phyloP scores from a whole-genome alignment of 2,113 vertebrate genomes.

The Thamnaconus septentrionalis region DNA sequence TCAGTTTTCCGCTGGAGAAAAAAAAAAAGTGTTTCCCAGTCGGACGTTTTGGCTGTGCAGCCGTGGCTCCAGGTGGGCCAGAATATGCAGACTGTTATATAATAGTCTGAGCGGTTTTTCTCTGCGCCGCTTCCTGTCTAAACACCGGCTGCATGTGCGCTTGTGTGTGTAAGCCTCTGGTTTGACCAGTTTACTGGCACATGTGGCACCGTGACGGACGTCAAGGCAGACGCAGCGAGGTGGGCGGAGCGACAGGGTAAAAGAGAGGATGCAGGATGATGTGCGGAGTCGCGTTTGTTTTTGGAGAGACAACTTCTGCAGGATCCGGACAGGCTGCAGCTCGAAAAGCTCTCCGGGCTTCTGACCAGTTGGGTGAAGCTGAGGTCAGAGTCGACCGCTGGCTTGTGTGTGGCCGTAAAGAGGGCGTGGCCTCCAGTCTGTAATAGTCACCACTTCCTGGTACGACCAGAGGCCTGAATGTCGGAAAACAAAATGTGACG shows the following conservation, averaged over 20 bases:
- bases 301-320: slow-evolving; percentile 32
- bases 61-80: slow-evolving; percentile 21
- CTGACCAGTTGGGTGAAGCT: slow-evolving; percentile 14
- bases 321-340: no score
- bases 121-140: slow-evolving; percentile 52
- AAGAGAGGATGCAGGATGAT: slow-evolving; percentile 37
- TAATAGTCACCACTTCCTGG: no score
- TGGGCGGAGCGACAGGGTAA: slow-evolving; percentile 39
- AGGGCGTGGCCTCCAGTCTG: slow-evolving; percentile 28
- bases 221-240: slow-evolving; percentile 29
- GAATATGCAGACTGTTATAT: slow-evolving; percentile 55
- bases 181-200: slow-evolving; percentile 53
- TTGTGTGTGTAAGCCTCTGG: slow-evolving; percentile 32
- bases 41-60: no score
- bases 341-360: no score
- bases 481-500: slow-evolving; percentile 37
- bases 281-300: slow-evolving; percentile 30
- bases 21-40: no score
- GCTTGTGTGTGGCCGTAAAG: slow-evolving; percentile 30
- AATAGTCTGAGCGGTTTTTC: slow-evolving; percentile 55
- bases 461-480: slow-evolving; percentile 19
- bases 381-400: slow-evolving; percentile 23
- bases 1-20: no score
- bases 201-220: slow-evolving; percentile 52
- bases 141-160: slow-evolving; percentile 30